Evolutionary conservation across 2,113 vertebrate genomes (phyloP).

Genomic region (Colaptes auratus): DNA sequence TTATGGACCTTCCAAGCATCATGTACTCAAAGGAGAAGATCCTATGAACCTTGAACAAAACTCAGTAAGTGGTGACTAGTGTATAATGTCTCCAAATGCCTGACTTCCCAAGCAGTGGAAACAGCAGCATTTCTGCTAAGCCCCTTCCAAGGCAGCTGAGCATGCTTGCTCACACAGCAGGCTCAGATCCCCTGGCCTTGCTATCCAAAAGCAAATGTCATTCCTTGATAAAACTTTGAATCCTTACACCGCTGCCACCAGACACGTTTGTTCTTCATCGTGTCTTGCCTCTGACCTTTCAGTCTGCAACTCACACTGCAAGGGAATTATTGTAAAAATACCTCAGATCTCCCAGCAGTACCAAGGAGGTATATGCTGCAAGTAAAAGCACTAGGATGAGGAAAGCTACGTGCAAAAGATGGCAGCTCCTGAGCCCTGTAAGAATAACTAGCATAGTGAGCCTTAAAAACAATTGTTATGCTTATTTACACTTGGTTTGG

Average conservation of each 20-base stretch:
- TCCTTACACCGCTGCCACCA: background rate
- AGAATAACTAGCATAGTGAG: background rate
- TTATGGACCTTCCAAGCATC: background rate
- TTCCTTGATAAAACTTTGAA: background rate
- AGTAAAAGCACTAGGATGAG: background rate
- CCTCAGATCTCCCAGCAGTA: background rate
- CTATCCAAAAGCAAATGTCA: constrained; percentile 11
- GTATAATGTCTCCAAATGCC: background rate
- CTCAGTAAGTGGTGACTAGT: background rate
- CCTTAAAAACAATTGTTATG: background rate
- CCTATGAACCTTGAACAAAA: background rate
- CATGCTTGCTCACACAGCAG: background rate
- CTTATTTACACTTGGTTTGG: background rate
- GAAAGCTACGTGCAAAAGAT: background rate
- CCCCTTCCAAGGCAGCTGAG: background rate
- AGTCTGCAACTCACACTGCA: background rate
- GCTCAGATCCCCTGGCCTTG: background rate
- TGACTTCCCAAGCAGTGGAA: background rate
- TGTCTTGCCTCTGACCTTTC: constrained; percentile 15
- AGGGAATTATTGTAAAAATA: background rate
- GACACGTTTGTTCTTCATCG: background rate
- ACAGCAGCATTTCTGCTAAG: background rate
- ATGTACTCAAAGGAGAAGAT: background rate
- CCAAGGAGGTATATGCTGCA: background rate
- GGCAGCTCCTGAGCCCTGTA: background rate